Conservation (phyloP, 2,797 vertebrate species). For the Limnodromus scolopaceus region DNA sequence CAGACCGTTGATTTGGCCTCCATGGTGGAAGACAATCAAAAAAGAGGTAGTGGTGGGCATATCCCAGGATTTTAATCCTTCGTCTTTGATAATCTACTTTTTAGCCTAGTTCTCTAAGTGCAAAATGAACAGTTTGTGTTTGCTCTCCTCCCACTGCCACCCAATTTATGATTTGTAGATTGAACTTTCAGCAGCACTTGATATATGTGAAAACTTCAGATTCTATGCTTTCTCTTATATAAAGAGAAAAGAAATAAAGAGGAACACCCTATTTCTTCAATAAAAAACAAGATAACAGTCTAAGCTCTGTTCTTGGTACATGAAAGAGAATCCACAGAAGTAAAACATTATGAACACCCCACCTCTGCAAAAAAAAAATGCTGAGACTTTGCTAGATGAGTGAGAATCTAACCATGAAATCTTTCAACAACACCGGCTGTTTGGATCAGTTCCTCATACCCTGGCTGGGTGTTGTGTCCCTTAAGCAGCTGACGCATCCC, state of each 20-base stretch:
- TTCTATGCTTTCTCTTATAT: not conserved
- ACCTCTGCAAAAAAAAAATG: not conserved
- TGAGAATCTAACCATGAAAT: not conserved
- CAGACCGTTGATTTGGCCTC: not conserved
- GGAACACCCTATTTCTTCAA: not conserved
- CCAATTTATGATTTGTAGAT: not conserved
- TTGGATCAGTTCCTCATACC: fast-evolving
- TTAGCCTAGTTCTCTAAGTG: not conserved
- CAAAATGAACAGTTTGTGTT: not conserved
- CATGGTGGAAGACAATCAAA: not conserved
- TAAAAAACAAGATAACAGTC: not conserved
- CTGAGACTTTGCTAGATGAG: not conserved
- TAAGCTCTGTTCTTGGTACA: not conserved
- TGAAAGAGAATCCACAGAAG: not conserved
- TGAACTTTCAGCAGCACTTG: not conserved
- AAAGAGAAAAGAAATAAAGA: not conserved
- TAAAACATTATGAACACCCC: not conserved
- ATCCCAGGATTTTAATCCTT: not conserved
- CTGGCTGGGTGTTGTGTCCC: not conserved
- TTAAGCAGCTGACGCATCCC: not conserved
- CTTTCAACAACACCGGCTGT: fast-evolving
- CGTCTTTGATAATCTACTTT: not conserved
- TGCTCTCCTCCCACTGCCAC: not conserved
- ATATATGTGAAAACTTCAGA: not conserved
- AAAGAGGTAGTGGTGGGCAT: not conserved